Percentiles rank a stretch among this genome's conserved stretches.
phyloP scores from a whole-genome alignment of 2,888 invertebrate genomes.

The Prenolepis imparis region DNA sequence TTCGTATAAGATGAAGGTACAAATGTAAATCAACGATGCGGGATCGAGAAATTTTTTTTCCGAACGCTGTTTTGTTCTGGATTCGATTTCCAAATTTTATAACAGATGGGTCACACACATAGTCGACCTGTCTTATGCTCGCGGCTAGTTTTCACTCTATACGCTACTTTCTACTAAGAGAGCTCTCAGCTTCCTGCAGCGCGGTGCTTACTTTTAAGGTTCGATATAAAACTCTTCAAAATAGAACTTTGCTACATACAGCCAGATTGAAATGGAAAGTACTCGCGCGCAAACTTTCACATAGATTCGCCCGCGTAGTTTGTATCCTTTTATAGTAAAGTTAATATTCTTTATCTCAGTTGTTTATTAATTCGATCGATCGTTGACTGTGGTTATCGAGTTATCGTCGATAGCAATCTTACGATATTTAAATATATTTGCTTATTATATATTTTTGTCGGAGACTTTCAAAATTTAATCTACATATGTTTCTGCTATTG shows the following conservation, averaged over 20 bases:
- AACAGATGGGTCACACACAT: neutral
- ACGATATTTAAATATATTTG: neutral
- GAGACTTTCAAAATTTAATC: neutral
- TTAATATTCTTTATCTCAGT: conserved; percentile 61
- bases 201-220: conserved; percentile 53
- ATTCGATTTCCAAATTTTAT: conserved; percentile 26
- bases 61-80: neutral
- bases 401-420: conserved; percentile 7
- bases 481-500: neutral
- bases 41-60: neutral
- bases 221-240: conserved; percentile 55
- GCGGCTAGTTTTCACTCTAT: conserved; percentile 53
- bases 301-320: conserved; percentile 35
- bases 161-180: conserved; percentile 51
- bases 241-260: conserved; percentile 58
- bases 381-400: neutral
- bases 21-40: neutral
- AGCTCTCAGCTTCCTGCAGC: conserved; percentile 35
- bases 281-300: conserved; percentile 51
- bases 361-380: conserved; percentile 5
- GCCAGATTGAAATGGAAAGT: conserved; percentile 58
- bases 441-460: neutral
- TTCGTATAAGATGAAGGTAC: neutral
- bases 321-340: conserved; percentile 50
- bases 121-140: conserved; percentile 13